phyloP scores from a whole-genome alignment of 2,888 invertebrate genomes.

The Caenorhabditis auriculariae region DNA sequence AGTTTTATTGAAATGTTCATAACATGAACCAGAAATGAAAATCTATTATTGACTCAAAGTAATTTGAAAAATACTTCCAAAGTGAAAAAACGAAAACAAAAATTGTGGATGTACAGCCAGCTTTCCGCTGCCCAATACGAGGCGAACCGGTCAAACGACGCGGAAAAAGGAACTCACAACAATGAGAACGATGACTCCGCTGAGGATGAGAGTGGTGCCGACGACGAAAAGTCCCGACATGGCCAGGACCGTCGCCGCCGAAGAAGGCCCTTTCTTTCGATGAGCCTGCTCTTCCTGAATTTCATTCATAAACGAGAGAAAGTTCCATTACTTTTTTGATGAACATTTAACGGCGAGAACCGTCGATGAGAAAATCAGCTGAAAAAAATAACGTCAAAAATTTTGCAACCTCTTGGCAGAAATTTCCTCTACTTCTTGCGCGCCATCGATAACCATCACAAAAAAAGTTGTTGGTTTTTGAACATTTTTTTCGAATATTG shows the following conservation, averaged over 20 bases:
- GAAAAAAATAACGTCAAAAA: not conserved
- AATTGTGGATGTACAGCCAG: no score
- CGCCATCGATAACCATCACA: no score
- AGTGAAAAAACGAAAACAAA: no score
- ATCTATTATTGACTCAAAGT: no score
- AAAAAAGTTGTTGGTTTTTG: no score
- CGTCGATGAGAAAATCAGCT: not conserved
- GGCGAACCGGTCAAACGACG: not conserved
- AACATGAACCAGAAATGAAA: no score
- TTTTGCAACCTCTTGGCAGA: not conserved
- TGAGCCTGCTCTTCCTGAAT: slow-evolving; percentile 44
- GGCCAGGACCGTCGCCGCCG: slow-evolving; percentile 57
- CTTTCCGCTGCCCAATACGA: no score
- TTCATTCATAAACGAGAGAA: not conserved
- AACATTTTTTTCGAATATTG: no score
- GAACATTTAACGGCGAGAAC: not conserved
- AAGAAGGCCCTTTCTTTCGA: slow-evolving; percentile 59
- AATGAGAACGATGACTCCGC: slow-evolving; percentile 58
- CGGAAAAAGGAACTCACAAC: slow-evolving; percentile 51
- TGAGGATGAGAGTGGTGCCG: slow-evolving; percentile 53
- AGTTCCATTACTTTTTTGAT: not conserved
- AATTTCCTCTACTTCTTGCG: no score
- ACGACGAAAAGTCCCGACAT: slow-evolving; percentile 60
- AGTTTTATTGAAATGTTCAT: no score
- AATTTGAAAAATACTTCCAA: no score